Percentiles rank a stretch among this genome's conserved stretches.
phyloP scores from a whole-genome alignment of 2,888 invertebrate genomes.

The Chrysina gloriosa region DNA sequence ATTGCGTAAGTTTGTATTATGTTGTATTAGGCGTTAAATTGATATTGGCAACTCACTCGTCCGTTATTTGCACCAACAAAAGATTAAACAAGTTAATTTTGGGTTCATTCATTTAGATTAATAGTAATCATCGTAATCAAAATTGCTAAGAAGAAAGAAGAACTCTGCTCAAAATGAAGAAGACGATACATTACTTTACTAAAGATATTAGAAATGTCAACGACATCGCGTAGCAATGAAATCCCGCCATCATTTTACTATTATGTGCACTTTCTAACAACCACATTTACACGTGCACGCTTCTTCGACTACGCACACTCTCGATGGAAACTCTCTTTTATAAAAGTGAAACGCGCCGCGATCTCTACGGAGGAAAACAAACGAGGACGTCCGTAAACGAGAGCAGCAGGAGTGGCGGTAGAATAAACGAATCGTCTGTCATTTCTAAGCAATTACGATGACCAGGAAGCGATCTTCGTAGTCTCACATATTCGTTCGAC shows the following conservation, averaged over 20 bases:
- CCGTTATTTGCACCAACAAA: too few relatives aligned
- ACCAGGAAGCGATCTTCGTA: constrained; percentile 2
- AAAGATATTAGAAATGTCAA: constrained; percentile 3
- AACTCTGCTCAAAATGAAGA: not conserved
- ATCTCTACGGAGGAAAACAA: constrained; percentile 15
- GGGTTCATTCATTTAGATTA: too few relatives aligned
- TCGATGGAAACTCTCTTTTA: constrained; percentile 28
- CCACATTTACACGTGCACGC: not conserved
- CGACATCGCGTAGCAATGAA: constrained; percentile 1
- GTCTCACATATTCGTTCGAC: not conserved
- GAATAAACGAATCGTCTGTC: not conserved
- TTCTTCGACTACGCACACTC: constrained; percentile 6
- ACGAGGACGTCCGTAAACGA: not conserved
- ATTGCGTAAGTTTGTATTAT: too few relatives aligned
- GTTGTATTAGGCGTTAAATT: too few relatives aligned
- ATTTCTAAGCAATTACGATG: not conserved
- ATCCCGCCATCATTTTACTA: not conserved
- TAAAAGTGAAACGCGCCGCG: constrained; percentile 27
- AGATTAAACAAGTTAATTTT: too few relatives aligned
- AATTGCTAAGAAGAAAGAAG: not conserved
- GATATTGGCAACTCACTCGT: too few relatives aligned
- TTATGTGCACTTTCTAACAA: constrained; percentile 25
- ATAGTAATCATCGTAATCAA: too few relatives aligned
- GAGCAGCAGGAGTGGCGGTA: not conserved
- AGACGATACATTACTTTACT: not conserved